These are phyloP conservation scores for Nibea coibor DNA, from an alignment of 2,113 vertebrate species.

Conservation along the genomic window DNA sequence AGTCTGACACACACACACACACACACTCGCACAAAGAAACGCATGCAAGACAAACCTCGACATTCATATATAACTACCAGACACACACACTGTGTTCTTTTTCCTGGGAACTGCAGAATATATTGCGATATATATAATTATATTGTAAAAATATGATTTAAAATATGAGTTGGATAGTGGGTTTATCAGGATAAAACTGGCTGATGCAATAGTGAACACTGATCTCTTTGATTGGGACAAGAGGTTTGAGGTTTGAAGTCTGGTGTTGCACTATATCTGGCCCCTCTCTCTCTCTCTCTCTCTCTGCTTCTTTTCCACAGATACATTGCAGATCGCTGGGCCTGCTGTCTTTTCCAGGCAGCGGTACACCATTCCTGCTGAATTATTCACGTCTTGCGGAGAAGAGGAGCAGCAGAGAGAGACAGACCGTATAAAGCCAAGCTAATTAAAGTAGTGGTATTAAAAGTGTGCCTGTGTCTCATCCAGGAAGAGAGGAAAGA, in stretches of 20 bases:
- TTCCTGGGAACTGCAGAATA: background rate
- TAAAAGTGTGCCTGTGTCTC: constrained; percentile 78
- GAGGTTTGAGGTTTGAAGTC: constrained; percentile 24
- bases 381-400: constrained; percentile 79
- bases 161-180: background rate
- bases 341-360: constrained; percentile 69
- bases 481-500: constrained; percentile 66
- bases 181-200: background rate
- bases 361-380: constrained; percentile 72
- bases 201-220: background rate
- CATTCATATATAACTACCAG: background rate
- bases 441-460: constrained; percentile 80
- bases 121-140: background rate
- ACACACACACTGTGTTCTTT: background rate
- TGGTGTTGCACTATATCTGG: background rate
- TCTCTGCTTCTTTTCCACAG: constrained; percentile 32
- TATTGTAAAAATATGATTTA: background rate
- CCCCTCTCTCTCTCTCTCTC: background rate
- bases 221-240: background rate
- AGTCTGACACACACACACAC: constrained; percentile 48
- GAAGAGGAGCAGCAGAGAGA: constrained; percentile 59
- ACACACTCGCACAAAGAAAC: background rate
- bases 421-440: constrained; percentile 64
- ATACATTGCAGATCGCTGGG: constrained; percentile 68
- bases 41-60: background rate